These are phyloP conservation scores for Agraylea sexmaculata DNA, from an alignment of 1,140 invertebrate genomes.

Conservation along the genomic window DNA sequence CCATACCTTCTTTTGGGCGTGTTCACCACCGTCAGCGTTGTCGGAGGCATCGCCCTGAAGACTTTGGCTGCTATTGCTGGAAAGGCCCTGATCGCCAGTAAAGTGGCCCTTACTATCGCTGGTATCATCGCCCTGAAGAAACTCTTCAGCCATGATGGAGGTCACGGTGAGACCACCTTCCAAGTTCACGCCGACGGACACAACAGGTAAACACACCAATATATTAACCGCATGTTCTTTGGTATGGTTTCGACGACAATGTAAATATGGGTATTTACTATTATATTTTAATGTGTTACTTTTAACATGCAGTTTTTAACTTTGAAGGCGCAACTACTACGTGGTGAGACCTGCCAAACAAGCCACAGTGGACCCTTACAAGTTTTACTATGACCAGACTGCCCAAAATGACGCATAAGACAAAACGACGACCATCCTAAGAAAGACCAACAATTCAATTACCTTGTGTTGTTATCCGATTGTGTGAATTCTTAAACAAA, in stretches of 20 bases:
- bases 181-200: slow-evolving; percentile 52
- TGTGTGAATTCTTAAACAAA: slow-evolving; percentile 15
- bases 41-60: slow-evolving; percentile 47
- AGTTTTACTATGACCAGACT: slow-evolving; percentile 43
- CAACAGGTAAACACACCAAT: slow-evolving; percentile 36
- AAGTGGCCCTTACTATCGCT: slow-evolving; percentile 54
- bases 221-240: background rate
- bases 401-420: slow-evolving; percentile 50
- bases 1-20: slow-evolving; percentile 48
- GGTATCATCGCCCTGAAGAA: slow-evolving; percentile 57
- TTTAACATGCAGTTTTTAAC: background rate
- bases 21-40: slow-evolving; percentile 48
- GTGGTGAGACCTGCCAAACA: slow-evolving; percentile 43
- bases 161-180: slow-evolving; percentile 46
- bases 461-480: slow-evolving; percentile 1
- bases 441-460: slow-evolving; percentile 22
- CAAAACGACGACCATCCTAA: slow-evolving; percentile 41
- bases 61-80: slow-evolving; percentile 51
- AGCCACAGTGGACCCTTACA: slow-evolving; percentile 40
- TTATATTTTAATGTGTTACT: slow-evolving; percentile 15
- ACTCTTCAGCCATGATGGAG: slow-evolving; percentile 48
- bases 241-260: background rate
- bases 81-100: slow-evolving; percentile 54
- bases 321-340: slow-evolving; percentile 45
- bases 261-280: slow-evolving; percentile 5